Evolutionary conservation across 2,797 vertebrate species (phyloP).

Genomic region (Coreius guichenoti): DNA sequence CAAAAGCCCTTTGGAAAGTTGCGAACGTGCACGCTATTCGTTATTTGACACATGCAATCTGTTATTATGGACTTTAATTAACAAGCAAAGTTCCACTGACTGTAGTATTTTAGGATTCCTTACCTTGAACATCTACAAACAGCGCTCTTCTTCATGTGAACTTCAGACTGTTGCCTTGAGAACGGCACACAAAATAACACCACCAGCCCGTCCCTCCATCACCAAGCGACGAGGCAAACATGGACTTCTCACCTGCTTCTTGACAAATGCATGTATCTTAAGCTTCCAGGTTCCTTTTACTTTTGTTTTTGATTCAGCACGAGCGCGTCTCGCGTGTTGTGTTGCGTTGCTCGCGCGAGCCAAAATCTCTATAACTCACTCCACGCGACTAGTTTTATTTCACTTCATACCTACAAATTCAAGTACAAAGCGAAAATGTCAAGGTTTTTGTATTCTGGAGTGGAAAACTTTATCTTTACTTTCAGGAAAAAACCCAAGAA

Average conservation of each 20-base stretch:
- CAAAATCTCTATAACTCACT: constrained; percentile 4
- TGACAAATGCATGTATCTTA: background rate
- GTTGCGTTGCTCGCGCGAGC: background rate
- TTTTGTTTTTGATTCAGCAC: background rate
- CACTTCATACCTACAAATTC: background rate
- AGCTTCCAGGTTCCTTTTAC: background rate
- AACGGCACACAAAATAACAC: constrained; percentile 67
- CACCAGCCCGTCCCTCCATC: constrained; percentile 63
- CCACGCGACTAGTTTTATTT: background rate
- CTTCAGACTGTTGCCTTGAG: constrained; percentile 72
- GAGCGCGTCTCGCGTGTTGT: background rate
- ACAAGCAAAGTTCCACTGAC: background rate
- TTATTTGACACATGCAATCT: background rate
- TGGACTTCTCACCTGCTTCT: background rate
- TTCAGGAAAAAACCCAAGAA: background rate
- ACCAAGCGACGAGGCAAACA: constrained; percentile 55
- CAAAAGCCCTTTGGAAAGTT: background rate
- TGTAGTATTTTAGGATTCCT: background rate
- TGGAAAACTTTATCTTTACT: background rate
- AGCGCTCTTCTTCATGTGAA: background rate
- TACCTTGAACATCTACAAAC: constrained; percentile 15
- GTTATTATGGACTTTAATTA: background rate
- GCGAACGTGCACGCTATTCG: background rate
- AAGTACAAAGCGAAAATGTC: no score
- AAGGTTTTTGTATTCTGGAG: background rate